Conservation (phyloP, 2,888 invertebrate genomes). For the Bimastos eiseni region DNA sequence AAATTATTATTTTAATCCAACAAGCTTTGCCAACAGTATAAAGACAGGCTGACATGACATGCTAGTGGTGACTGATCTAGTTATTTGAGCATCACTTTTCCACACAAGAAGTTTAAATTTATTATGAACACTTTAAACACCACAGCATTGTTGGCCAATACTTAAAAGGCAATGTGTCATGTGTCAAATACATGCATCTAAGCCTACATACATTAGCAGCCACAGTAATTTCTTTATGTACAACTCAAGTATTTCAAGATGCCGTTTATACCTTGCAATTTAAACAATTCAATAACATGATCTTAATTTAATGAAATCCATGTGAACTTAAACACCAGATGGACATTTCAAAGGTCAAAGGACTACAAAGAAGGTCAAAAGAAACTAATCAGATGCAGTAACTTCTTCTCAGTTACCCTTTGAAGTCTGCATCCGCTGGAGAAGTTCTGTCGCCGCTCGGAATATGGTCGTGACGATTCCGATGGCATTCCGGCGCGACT, state of each 20-base stretch:
- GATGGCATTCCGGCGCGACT: constrained; percentile 73
- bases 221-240: neutral
- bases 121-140: neutral
- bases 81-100: neutral
- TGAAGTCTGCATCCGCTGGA: constrained; percentile 74
- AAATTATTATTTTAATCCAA: too few species aligned
- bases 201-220: neutral
- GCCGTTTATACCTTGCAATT: neutral
- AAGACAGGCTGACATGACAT: neutral
- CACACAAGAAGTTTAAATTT: neutral
- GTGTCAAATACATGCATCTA: neutral
- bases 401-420: constrained; percentile 36
- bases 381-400: neutral
- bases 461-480: constrained; percentile 78
- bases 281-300: neutral
- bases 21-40: too few species aligned
- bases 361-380: neutral
- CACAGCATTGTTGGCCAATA: neutral
- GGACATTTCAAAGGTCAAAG: neutral
- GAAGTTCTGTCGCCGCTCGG: constrained; percentile 75
- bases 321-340: neutral
- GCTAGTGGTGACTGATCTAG: neutral
- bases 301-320: neutral
- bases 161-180: neutral
- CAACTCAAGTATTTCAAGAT: neutral